Conservation (phyloP, 2,113 vertebrate species). For the Smithornis capensis region DNA sequence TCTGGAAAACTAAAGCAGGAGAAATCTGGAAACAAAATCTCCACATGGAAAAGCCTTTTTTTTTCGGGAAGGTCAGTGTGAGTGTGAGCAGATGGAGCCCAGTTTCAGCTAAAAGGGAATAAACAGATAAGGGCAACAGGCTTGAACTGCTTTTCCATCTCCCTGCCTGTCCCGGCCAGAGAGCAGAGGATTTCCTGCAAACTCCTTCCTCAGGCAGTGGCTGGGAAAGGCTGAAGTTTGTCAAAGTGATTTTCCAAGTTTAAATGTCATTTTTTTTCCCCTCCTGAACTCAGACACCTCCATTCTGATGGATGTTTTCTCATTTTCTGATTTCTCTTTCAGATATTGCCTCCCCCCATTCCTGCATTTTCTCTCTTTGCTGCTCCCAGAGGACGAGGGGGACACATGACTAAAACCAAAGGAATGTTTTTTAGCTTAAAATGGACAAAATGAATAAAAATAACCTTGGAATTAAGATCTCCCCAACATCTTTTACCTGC, state of each 20-base stretch:
- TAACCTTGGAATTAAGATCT: neutral
- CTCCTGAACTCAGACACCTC: neutral
- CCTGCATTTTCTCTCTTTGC: neutral
- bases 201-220: neutral
- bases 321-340: neutral
- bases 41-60: neutral
- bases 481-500: neutral
- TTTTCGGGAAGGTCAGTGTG: neutral
- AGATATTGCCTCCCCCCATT: neutral
- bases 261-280: neutral
- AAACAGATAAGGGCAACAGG: neutral
- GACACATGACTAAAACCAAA: neutral
- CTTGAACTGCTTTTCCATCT: neutral
- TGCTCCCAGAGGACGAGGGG: neutral
- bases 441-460: neutral
- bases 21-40: constrained; percentile 14
- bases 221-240: neutral
- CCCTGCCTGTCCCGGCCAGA: neutral
- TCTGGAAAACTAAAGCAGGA: neutral
- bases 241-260: neutral
- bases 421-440: neutral
- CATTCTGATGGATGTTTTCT: neutral
- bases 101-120: neutral
- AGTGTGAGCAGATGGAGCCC: neutral
- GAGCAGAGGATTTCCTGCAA: neutral